Conservation (phyloP, 35 echinoderm and acorn worm genomes). For the Holothuria glaberrima region DNA sequence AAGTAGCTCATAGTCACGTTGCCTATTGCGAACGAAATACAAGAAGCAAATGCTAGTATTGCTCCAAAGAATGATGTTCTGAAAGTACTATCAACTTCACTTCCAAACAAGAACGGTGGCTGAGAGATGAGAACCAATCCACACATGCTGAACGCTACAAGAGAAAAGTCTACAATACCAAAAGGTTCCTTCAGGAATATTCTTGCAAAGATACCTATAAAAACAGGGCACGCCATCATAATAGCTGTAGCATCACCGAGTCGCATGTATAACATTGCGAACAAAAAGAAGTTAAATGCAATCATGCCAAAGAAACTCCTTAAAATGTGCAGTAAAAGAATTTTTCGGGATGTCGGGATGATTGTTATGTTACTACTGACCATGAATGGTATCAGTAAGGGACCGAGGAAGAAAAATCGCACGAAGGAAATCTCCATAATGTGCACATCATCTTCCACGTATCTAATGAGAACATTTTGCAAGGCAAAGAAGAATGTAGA, state of each 20-base stretch:
- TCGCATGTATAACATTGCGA: not conserved
- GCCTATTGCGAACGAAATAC: not conserved
- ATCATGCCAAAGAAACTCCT: not conserved
- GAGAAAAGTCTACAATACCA: not conserved
- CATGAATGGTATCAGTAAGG: not conserved
- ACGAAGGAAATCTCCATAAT: conserved; percentile 23
- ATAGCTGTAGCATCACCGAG: conserved; percentile 8
- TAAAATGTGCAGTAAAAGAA: not conserved
- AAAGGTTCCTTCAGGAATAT: conserved; percentile 10
- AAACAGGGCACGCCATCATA: not conserved
- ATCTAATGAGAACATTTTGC: conserved; percentile 16
- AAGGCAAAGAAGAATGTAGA: conserved; percentile 11
- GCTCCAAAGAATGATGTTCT: not conserved
- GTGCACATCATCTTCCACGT: conserved; percentile 2
- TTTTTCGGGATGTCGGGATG: not conserved
- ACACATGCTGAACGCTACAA: not conserved
- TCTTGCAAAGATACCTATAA: conserved; percentile 10
- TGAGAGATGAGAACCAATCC: conserved; percentile 12
- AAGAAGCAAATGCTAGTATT: not conserved
- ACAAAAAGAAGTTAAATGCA: conserved; percentile 1
- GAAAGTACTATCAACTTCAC: not conserved
- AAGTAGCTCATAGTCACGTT: conserved; percentile 12
- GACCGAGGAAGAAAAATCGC: not conserved
- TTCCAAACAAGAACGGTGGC: not conserved
- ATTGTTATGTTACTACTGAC: not conserved